A percentile compares a stretch with the other conserved stretches of the same genome.
These are phyloP conservation scores for Sebastes fasciatus DNA, from an alignment of 2,113 vertebrate genomes.

Conservation along the genomic window DNA sequence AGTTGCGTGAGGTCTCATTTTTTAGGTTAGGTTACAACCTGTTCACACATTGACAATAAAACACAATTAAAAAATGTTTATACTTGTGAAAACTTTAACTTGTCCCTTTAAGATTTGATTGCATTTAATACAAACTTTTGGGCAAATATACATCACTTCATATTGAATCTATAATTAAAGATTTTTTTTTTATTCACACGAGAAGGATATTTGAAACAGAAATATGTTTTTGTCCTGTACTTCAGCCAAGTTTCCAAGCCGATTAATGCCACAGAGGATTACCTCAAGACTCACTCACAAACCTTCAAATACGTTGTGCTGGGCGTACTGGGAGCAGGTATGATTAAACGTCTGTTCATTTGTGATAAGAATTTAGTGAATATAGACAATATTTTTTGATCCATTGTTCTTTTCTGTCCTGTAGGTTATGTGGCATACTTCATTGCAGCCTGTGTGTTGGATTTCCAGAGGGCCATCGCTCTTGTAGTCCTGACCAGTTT, in stretches of 20 bases:
- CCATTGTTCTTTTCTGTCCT: constrained; percentile 28
- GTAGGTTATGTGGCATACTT: constrained; percentile 91
- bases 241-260: constrained; percentile 76
- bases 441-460: constrained; percentile 88
- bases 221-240: constrained; percentile 42
- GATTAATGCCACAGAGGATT: constrained; percentile 75
- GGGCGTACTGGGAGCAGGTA: constrained; percentile 83
- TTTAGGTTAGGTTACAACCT: too few species aligned
- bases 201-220: background rate
- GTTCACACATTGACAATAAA: too few species aligned
- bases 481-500: constrained; percentile 89
- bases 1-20: too few species aligned
- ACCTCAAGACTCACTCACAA: constrained; percentile 75
- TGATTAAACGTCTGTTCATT: background rate
- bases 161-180: background rate
- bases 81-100: too few species aligned
- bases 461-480: constrained; percentile 88
- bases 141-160: background rate
- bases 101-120: background rate
- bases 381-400: background rate
- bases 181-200: background rate
- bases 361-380: background rate
- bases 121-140: background rate
- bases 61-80: too few species aligned
- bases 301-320: constrained; percentile 77